These are phyloP conservation scores for Pelobates fuscus DNA, from an alignment of 2,113 vertebrate species.

Conservation along the genomic window DNA sequence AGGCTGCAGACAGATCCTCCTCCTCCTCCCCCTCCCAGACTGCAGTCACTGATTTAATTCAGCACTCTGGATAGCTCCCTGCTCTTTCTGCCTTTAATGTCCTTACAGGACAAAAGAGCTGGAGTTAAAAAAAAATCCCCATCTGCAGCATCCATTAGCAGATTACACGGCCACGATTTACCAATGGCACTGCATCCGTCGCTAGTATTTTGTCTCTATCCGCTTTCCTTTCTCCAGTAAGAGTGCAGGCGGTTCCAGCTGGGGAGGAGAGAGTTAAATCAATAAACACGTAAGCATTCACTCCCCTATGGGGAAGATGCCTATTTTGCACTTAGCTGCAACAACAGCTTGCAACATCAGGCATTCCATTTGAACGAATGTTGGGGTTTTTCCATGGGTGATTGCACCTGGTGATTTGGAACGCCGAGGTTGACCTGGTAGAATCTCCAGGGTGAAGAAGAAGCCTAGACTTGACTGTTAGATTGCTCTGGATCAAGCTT, in stretches of 20 bases:
- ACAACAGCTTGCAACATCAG: conserved; percentile 62
- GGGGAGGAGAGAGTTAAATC: conserved; percentile 76
- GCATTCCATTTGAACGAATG: conserved; percentile 68
- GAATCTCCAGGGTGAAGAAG: not conserved
- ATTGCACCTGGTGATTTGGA: conserved; percentile 49
- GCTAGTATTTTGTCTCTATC: conserved; percentile 45
- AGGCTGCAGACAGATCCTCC: conserved; percentile 17
- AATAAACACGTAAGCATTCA: conserved; percentile 74
- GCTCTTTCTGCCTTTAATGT: not conserved
- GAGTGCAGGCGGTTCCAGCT: too few species aligned
- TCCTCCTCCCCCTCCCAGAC: not conserved
- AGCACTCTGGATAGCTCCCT: conserved; percentile 77
- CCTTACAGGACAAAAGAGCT: conserved; percentile 25
- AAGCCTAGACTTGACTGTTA: not conserved
- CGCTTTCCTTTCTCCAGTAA: conserved; percentile 54
- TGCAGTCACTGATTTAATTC: conserved; percentile 53
- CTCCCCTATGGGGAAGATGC: conserved; percentile 70
- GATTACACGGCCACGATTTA: conserved; percentile 22
- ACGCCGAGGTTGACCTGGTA: conserved; percentile 50
- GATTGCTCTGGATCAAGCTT: not conserved
- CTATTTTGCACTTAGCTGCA: conserved; percentile 65
- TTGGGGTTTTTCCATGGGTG: conserved; percentile 30
- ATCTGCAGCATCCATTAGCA: conserved; percentile 41
- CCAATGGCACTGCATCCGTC: conserved; percentile 17
- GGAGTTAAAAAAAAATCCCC: conserved; percentile 13